Percentiles rank a stretch among this genome's conserved stretches.
phyloP scores from a whole-genome alignment of 2,113 vertebrate species.

The Erythrolamprus reginae region DNA sequence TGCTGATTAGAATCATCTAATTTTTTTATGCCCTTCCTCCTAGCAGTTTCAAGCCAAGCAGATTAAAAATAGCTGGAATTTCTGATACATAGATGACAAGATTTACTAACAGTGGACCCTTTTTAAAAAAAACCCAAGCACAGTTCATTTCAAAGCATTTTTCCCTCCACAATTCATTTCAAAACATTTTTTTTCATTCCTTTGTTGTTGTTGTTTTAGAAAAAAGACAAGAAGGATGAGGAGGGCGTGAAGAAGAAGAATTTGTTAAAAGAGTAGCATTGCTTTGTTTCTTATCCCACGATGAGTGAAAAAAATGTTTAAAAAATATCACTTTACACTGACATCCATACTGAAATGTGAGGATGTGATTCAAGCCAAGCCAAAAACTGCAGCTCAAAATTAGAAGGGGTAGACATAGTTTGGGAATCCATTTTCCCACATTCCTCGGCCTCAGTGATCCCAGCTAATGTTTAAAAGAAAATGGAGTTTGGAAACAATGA shows the following conservation, averaged over 20 bases:
- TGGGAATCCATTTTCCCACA: constrained; percentile 78
- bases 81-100: constrained; percentile 95
- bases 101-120: constrained; percentile 76
- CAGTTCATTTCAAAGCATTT: constrained; percentile 59
- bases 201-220: constrained; percentile 42
- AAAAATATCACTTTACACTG: constrained; percentile 78
- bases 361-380: constrained; percentile 78
- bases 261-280: constrained; percentile 77
- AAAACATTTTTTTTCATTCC: constrained; percentile 85
- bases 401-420: constrained; percentile 74
- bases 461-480: constrained; percentile 72
- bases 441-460: constrained; percentile 78
- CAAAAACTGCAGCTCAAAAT: constrained; percentile 80
- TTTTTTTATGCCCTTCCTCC: constrained; percentile 75
- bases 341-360: constrained; percentile 77
- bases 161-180: constrained; percentile 51
- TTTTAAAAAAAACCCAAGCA: constrained; percentile 72
- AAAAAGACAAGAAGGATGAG: constrained; percentile 45
- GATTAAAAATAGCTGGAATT: constrained; percentile 77
- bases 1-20: constrained; percentile 92
- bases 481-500: constrained; percentile 76
- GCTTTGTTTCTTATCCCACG: constrained; percentile 79
- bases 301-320: constrained; percentile 81
- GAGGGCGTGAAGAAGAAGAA: constrained; percentile 64
- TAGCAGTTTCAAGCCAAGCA: constrained; percentile 80